Percentiles rank a stretch among this genome's conserved stretches.
Conservation (phyloP, 1,140 invertebrate species). For the Nephotettix cincticeps region DNA sequence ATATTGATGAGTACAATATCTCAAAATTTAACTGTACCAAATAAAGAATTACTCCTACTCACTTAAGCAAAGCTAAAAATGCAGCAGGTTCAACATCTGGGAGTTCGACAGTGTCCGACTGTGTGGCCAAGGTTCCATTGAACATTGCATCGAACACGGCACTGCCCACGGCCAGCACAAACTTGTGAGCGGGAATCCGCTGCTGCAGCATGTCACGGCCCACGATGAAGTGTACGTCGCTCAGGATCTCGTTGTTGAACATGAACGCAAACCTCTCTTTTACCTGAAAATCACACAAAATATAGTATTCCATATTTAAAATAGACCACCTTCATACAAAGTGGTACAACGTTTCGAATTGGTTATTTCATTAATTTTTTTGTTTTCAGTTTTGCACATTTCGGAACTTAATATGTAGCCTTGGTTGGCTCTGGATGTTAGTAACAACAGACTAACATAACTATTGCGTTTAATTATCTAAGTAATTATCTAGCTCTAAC, state of each 20-base stretch:
- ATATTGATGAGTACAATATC: too few relatives aligned
- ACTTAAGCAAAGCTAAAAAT: slow-evolving; percentile 65
- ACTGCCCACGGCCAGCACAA: slow-evolving; percentile 78
- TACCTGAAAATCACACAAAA: too few relatives aligned
- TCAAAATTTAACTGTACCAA: not conserved
- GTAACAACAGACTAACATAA: too few relatives aligned
- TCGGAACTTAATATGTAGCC: too few relatives aligned
- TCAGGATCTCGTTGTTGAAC: slow-evolving; percentile 78
- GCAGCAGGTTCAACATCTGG: slow-evolving; percentile 83
- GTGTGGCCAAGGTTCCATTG: slow-evolving; percentile 68
- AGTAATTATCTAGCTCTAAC: too few relatives aligned
- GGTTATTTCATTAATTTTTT: too few relatives aligned
- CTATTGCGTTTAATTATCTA: too few relatives aligned
- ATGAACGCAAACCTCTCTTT: slow-evolving; percentile 70
- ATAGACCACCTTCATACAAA: too few relatives aligned
- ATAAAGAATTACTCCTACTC: slow-evolving; percentile 46
- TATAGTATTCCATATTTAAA: too few relatives aligned
- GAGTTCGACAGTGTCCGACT: slow-evolving; percentile 72
- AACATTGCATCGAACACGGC: slow-evolving; percentile 89
- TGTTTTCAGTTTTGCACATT: too few relatives aligned
- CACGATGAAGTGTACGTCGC: slow-evolving; percentile 79
- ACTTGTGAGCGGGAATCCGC: slow-evolving; percentile 80
- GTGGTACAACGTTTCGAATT: too few relatives aligned
- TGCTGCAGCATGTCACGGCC: slow-evolving; percentile 68
- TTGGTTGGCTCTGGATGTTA: too few relatives aligned